Conservation (phyloP, 2,797 vertebrate species). For the Notolabrus celidotus region DNA sequence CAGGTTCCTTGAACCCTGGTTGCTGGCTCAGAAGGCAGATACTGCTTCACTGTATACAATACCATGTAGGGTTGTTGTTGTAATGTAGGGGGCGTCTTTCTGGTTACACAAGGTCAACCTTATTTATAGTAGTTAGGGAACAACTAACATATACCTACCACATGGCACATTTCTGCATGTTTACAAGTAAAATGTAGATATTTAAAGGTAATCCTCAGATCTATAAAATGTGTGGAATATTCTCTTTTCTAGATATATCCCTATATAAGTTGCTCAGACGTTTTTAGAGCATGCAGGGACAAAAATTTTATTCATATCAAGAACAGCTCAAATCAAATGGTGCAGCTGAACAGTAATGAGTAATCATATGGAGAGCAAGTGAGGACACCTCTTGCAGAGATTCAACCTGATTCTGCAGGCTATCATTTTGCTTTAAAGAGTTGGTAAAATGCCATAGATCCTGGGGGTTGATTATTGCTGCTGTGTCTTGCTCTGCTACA, state of each 20-base stretch:
- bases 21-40: not conserved
- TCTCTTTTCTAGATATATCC: too few relatives aligned
- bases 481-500: constrained; percentile 35
- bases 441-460: constrained; percentile 48
- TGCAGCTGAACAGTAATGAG: constrained; percentile 1
- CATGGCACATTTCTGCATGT: too few relatives aligned
- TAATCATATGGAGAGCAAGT: constrained; percentile 19
- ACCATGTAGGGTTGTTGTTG: not conserved
- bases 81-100: not conserved
- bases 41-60: not conserved
- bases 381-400: constrained; percentile 7
- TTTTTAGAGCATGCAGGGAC: not conserved
- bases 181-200: too few relatives aligned
- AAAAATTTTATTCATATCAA: constrained; percentile 1
- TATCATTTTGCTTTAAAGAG: constrained; percentile 42
- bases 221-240: too few relatives aligned
- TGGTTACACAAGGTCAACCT: too few relatives aligned
- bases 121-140: too few relatives aligned
- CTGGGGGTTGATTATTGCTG: constrained; percentile 33
- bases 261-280: too few relatives aligned
- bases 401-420: constrained; percentile 38
- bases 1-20: constrained; percentile 9
- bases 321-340: constrained; percentile 19
- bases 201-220: too few relatives aligned
- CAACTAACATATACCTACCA: too few relatives aligned